Base-by-base conservation (phyloP, 2,113 vertebrate genomes). In the Triplophysa tibetana region DNA sequence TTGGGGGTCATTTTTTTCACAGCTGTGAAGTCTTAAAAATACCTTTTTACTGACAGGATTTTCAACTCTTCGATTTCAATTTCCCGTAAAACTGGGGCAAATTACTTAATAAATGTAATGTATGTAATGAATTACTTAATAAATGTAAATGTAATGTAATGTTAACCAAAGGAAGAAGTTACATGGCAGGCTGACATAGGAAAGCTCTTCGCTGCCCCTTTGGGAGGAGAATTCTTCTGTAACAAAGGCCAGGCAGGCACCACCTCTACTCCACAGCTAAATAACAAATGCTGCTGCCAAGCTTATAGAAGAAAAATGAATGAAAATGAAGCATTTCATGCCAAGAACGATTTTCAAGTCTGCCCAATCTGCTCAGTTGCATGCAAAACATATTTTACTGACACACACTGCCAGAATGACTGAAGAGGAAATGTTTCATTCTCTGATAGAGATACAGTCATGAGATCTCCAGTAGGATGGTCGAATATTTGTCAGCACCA, bases 161-260 rank as follows among this genome's bases (percentile, higher is more conserved):
- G 41, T 69, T 3, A 23, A 88, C 65, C 61, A 23, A 0, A 7
- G 1, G 4, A 16, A 78, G 88, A 87, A 89, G 90, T 88, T 79
- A 88, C 70, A 87, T 88, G 89, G 85, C 89, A 89, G 85, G 33
- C 19, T 19, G 2, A 79, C 38, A 23, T n/a, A 85, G 82, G 68
- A 76, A 79, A 81, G 82, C 81, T 85, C 84, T 87, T 81, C 83
- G 79, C 33, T 38, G 6, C 50, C 8, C 17, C 9, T 13, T 24
- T 16, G 21, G 26, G 48, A 54, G 43, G 61, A 76, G 62, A 52
- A 52, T 33, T 16, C 5, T 16, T 68, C 41, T 60, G 38, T 16
- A 16, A 21, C 65, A 78, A 33, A 48, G 38, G 12, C 76, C 41
- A 60, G 38, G 68, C 68, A 70, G 21, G 54, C 56, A 45, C 29